A percentile compares a stretch with the other conserved stretches of the same genome.
phyloP scores from a whole-genome alignment of 2,113 vertebrate genomes.

The Anguilla rostrata region DNA sequence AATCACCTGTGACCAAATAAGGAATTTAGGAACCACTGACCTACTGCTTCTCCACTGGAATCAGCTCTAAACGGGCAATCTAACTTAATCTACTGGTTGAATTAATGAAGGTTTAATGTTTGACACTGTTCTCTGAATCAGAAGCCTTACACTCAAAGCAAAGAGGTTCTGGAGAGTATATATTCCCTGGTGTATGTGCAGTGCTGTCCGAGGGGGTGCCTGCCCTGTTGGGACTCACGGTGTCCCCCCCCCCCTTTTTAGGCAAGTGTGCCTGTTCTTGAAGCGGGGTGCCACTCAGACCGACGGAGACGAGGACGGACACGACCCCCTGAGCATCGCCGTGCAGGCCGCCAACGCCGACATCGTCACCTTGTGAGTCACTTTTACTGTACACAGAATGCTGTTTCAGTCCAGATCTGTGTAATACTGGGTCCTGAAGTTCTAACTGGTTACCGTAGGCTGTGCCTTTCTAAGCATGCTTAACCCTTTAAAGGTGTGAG shows the following conservation, averaged over 20 bases:
- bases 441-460: not conserved
- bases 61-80: too few species aligned
- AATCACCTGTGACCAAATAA: too few species aligned
- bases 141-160: too few species aligned
- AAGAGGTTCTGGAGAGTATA: too few species aligned
- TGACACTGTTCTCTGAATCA: not conserved
- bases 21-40: too few species aligned
- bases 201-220: not conserved
- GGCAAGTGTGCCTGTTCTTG: conserved; percentile 95
- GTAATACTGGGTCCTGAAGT: not conserved
- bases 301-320: conserved; percentile 81
- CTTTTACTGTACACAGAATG: not conserved
- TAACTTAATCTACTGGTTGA: not conserved
- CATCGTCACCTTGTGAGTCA: conserved; percentile 91
- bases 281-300: conserved; percentile 91
- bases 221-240: not conserved
- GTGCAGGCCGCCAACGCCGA: conserved; percentile 94
- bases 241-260: conserved; percentile 49
- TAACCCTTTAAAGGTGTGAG: too few species aligned
- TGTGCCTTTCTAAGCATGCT: not conserved
- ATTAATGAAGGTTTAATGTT: not conserved
- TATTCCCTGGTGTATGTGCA: too few species aligned
- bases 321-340: conserved; percentile 89
- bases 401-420: not conserved
- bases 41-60: too few species aligned